Evolutionary conservation across 1,140 invertebrate species (phyloP).

Genomic region (Stegodyphus mimosarum): DNA sequence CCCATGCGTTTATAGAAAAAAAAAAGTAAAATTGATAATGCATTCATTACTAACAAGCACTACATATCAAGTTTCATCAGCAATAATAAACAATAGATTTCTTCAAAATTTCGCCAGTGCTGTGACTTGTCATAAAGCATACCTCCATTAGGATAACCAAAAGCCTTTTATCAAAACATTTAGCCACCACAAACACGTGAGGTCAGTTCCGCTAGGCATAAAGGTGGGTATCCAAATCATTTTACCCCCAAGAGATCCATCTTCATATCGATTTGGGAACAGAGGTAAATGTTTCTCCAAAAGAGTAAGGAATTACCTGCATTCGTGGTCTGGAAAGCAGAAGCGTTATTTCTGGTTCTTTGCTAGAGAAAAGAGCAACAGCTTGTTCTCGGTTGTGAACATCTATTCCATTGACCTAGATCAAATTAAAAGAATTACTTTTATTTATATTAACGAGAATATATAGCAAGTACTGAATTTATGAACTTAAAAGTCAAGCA

Average conservation of each 20-base stretch:
- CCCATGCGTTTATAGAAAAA: too few species aligned
- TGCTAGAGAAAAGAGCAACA: constrained; percentile 69
- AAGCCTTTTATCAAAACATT: neutral
- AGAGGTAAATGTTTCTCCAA: neutral
- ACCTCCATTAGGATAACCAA: too few species aligned
- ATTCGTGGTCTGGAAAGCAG: constrained; percentile 68
- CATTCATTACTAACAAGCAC: too few species aligned
- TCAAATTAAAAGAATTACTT: neutral
- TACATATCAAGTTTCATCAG: too few species aligned
- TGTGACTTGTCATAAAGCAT: too few species aligned
- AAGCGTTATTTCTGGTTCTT: constrained; percentile 68
- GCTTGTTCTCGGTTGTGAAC: constrained; percentile 71
- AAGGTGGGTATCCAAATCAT: neutral
- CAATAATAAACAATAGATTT: too few species aligned
- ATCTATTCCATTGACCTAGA: constrained; percentile 71
- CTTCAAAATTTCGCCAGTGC: too few species aligned
- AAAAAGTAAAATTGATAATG: too few species aligned
- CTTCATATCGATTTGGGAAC: neutral
- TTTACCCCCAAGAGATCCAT: neutral
- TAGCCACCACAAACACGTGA: neutral
- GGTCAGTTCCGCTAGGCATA: neutral
- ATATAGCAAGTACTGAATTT: too few species aligned
- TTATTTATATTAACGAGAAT: too few species aligned
- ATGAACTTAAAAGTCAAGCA: too few species aligned
- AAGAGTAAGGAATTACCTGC: constrained; percentile 21